phyloP scores from a whole-genome alignment of 2,113 vertebrate species.

The Melozone crissalis region DNA sequence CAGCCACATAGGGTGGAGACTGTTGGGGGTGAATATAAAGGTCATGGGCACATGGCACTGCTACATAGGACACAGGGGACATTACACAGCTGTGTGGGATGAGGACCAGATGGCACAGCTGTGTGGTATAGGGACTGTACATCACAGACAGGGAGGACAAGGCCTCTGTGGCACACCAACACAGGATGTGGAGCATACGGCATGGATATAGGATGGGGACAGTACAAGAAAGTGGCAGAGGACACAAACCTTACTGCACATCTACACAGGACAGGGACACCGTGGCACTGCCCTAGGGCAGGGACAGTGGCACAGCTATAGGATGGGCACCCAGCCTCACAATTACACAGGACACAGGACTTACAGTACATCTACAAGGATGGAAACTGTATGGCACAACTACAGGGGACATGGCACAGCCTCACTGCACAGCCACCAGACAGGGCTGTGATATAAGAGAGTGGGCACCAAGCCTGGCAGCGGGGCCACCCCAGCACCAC shows the following conservation, averaged over 20 bases:
- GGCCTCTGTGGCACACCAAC: not conserved
- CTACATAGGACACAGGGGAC: not conserved
- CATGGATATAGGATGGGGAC: not conserved
- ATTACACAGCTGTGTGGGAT: not conserved
- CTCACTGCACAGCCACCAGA: rapidly evolving
- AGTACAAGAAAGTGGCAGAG: not conserved
- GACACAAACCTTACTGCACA: rapidly evolving
- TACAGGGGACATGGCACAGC: not conserved
- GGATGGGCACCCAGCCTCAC: not conserved
- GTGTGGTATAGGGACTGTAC: not conserved
- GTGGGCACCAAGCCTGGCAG: rapidly evolving
- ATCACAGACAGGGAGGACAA: not conserved
- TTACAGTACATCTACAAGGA: not conserved
- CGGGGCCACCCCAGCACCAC: not conserved
- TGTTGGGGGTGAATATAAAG: not conserved
- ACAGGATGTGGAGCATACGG: not conserved
- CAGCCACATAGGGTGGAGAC: not conserved
- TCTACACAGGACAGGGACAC: not conserved
- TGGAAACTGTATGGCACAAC: not conserved
- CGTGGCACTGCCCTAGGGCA: not conserved
- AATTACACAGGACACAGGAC: not conserved
- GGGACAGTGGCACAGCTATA: not conserved
- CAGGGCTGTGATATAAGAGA: not conserved
- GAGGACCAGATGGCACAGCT: not conserved
- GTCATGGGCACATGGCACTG: not conserved